phyloP scores from a whole-genome alignment of 2,797 vertebrate genomes.

The Ptychobarbus kaznakovi region DNA sequence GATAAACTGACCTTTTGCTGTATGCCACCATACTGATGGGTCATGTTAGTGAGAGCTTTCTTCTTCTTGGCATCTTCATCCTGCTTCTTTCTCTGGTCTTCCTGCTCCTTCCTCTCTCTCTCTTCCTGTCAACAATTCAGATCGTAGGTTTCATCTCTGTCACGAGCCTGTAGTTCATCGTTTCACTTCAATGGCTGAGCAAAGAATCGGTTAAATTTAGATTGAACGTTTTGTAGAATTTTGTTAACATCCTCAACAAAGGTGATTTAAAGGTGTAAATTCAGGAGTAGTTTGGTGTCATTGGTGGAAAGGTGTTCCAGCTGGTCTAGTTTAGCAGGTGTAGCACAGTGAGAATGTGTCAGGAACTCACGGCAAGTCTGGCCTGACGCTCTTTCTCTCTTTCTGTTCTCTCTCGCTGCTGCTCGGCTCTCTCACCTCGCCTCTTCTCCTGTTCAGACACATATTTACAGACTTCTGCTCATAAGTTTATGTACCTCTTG shows the following conservation, averaged over 20 bases:
- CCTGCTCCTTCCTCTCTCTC: constrained; percentile 90
- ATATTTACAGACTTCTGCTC: constrained; percentile 22
- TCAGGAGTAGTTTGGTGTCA: background rate
- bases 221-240: background rate
- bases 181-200: background rate
- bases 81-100: constrained; percentile 87
- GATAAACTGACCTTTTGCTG: constrained; percentile 84
- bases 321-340: constrained; percentile 8
- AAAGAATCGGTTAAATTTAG: background rate
- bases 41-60: constrained; percentile 94
- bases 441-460: constrained; percentile 88
- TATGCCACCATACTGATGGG: constrained; percentile 87
- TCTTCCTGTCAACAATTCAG: constrained; percentile 83
- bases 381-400: constrained; percentile 93
- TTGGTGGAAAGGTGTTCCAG: background rate
- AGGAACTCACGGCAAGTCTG: constrained; percentile 83
- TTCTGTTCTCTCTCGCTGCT: constrained; percentile 90
- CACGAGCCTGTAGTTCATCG: background rate
- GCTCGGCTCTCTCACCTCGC: constrained; percentile 91
- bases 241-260: background rate
- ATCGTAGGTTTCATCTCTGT: background rate
- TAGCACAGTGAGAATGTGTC: background rate
- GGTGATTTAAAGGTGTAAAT: background rate
- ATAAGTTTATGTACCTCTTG: background rate
- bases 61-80: constrained; percentile 97